Evolutionary conservation across 2,113 vertebrate genomes (phyloP).

Genomic region (Melospiza georgiana): DNA sequence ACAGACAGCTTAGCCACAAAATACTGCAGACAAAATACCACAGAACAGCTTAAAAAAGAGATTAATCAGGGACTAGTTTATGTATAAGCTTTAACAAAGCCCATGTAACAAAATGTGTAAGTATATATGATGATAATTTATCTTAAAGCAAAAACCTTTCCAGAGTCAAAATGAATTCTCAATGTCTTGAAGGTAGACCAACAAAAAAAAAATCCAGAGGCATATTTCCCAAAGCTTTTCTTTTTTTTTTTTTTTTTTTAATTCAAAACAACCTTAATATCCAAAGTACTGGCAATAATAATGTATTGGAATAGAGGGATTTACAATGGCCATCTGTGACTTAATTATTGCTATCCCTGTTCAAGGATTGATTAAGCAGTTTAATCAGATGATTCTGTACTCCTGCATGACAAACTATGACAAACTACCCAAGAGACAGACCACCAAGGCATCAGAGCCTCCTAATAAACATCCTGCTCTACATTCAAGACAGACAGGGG

Average conservation of each 20-base stretch:
- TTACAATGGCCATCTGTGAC: not conserved
- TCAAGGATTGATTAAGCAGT: not conserved
- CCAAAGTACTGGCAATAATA: not conserved
- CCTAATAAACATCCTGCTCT: not conserved
- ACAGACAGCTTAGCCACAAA: not conserved
- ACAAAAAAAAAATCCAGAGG: not conserved
- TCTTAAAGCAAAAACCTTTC: not conserved
- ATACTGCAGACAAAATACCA: not conserved
- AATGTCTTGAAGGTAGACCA: not conserved
- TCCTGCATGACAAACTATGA: not conserved
- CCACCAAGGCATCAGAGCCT: not conserved
- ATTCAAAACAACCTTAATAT: conserved; percentile 4
- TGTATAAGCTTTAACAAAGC: conserved; percentile 7
- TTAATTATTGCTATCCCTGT: not conserved
- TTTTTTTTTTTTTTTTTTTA: too few relatives aligned
- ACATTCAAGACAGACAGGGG: not conserved
- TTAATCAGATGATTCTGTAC: not conserved
- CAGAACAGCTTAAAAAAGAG: not conserved
- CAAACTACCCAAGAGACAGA: not conserved
- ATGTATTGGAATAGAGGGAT: not conserved
- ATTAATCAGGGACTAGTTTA: not conserved
- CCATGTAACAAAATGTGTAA: not conserved
- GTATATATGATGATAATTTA: not conserved
- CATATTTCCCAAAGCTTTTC: not conserved
- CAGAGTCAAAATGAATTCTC: conserved; percentile 1